Conservation (phyloP, 2,113 vertebrate genomes). For the Euleptes europaea region DNA sequence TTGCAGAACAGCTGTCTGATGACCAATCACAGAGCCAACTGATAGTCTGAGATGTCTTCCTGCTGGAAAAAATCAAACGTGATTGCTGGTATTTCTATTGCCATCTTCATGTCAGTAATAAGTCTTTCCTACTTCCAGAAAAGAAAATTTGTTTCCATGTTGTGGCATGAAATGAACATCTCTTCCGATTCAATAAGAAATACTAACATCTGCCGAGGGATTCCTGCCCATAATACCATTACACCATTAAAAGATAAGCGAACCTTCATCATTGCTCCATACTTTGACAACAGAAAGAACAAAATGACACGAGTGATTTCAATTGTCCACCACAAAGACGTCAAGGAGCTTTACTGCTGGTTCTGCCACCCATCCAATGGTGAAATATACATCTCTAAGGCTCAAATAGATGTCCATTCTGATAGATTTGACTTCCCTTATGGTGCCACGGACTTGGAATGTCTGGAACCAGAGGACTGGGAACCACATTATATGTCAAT, state of each 20-base stretch:
- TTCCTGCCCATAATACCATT: slow-evolving; percentile 52
- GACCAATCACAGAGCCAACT: not conserved
- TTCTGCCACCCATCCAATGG: slow-evolving; percentile 63
- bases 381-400: not conserved
- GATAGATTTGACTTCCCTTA: slow-evolving; percentile 80
- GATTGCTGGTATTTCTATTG: not conserved
- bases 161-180: too few species aligned
- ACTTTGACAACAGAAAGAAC: slow-evolving; percentile 69
- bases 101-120: slow-evolving; percentile 1
- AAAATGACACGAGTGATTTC: slow-evolving; percentile 70
- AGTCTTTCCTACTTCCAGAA: not conserved
- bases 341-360: slow-evolving; percentile 70
- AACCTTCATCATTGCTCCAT: slow-evolving; percentile 76
- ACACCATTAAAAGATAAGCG: slow-evolving; percentile 64
- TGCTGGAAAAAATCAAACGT: slow-evolving; percentile 10
- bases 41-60: slow-evolving; percentile 6
- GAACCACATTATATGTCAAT: slow-evolving; percentile 51
- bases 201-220: slow-evolving; percentile 39
- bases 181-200: not conserved
- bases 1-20: too few species aligned
- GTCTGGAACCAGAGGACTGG: slow-evolving; percentile 39
- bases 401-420: slow-evolving; percentile 62
- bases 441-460: slow-evolving; percentile 54
- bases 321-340: slow-evolving; percentile 71
- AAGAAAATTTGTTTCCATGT: not conserved